Conservation (phyloP, 1,140 invertebrate species). For the Halesus radiatus region DNA sequence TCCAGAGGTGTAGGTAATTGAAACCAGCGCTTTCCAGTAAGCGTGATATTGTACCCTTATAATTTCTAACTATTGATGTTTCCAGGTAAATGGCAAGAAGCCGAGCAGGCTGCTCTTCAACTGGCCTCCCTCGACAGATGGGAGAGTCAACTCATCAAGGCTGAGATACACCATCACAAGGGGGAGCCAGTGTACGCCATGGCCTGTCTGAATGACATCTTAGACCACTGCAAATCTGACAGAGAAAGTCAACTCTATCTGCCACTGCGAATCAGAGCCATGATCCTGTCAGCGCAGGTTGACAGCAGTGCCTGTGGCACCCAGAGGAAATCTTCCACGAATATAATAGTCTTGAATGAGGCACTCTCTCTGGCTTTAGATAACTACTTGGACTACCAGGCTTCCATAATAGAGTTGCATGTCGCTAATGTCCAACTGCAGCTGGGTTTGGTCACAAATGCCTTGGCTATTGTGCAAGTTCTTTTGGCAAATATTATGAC, state of each 20-base stretch:
- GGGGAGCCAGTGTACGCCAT: slow-evolving; percentile 76
- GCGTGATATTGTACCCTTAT: too few species aligned
- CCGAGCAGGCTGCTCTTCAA: slow-evolving; percentile 80
- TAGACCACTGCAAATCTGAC: slow-evolving; percentile 69
- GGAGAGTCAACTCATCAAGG: slow-evolving; percentile 77
- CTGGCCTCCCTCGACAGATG: slow-evolving; percentile 80
- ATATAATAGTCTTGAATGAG: slow-evolving; percentile 76
- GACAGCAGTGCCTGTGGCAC: slow-evolving; percentile 72
- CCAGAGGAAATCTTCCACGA: slow-evolving; percentile 66
- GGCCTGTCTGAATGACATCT: slow-evolving; percentile 72
- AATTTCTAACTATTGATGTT: slow-evolving; percentile 51
- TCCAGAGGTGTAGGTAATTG: too few species aligned
- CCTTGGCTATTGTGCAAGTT: slow-evolving; percentile 78
- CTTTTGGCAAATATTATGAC: slow-evolving; percentile 81
- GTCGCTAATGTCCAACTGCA: slow-evolving; percentile 82
- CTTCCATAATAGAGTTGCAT: slow-evolving; percentile 82
- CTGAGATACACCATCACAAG: slow-evolving; percentile 78
- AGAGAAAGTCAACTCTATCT: slow-evolving; percentile 70
- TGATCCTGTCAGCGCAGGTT: slow-evolving; percentile 82
- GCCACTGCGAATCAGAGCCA: slow-evolving; percentile 75
- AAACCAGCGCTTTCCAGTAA: too few species aligned
- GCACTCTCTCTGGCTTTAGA: slow-evolving; percentile 79
- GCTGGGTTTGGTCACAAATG: slow-evolving; percentile 81
- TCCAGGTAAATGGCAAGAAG: slow-evolving; percentile 82
- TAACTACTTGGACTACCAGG: slow-evolving; percentile 82